Evolutionary conservation across 2,888 invertebrate species (phyloP).

Genomic region (Rhagophthalmus giganteus): DNA sequence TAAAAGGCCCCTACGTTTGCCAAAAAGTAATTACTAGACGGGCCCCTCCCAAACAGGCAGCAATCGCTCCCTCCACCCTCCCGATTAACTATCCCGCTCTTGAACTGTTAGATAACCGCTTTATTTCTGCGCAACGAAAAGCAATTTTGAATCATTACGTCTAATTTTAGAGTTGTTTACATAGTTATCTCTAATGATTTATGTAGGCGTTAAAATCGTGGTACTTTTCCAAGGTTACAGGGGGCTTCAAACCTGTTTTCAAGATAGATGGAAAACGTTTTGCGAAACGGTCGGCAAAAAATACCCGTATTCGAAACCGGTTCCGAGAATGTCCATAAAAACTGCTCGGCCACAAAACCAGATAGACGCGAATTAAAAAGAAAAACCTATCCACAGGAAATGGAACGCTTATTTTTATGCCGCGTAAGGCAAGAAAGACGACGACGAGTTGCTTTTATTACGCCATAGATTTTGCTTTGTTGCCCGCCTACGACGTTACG

Average conservation of each 20-base stretch:
- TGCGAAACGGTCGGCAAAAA: constrained; percentile 28
- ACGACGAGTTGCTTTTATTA: constrained; percentile 1
- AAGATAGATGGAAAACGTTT: constrained; percentile 15
- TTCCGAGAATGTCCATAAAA: constrained; percentile 24
- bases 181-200: constrained; percentile 12
- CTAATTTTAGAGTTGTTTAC: constrained; percentile 18
- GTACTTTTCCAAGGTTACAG: constrained; percentile 24
- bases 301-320: constrained; percentile 29
- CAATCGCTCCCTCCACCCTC: constrained; percentile 19
- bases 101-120: constrained; percentile 22
- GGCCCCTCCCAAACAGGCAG: constrained; percentile 19
- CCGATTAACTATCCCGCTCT: constrained; percentile 15
- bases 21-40: constrained; percentile 30
- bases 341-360: constrained; percentile 19
- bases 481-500: neutral
- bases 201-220: constrained; percentile 3
- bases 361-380: constrained; percentile 31
- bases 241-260: constrained; percentile 3
- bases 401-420: constrained; percentile 30
- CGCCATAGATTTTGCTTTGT: constrained; percentile 1
- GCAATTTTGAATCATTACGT: constrained; percentile 13
- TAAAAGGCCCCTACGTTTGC: constrained; percentile 17
- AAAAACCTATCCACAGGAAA: constrained; percentile 31
- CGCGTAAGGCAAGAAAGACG: constrained; percentile 10
- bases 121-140: constrained; percentile 18